Conservation (phyloP, 2,888 invertebrate genomes). For the Actias luna region DNA sequence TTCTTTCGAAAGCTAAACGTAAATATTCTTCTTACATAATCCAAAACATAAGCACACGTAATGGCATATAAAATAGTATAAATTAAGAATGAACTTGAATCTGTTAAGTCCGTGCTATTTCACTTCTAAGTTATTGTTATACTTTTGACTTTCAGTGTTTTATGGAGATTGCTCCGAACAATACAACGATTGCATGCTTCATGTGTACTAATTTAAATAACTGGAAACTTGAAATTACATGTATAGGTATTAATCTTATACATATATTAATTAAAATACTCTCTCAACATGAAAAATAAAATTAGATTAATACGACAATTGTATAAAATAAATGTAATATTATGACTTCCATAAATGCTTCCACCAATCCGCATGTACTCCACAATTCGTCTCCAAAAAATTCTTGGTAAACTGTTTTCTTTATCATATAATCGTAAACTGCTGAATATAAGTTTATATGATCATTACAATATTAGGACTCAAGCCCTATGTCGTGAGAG, state of each 20-base stretch:
- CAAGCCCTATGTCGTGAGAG: too few species aligned
- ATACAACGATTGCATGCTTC: slow-evolving; percentile 20
- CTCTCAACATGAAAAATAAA: too few species aligned
- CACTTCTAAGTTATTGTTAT: slow-evolving; percentile 42
- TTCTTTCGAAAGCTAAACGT: background rate
- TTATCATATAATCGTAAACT: too few species aligned
- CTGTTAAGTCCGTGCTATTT: slow-evolving; percentile 52
- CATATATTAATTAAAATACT: too few species aligned
- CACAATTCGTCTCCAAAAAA: too few species aligned
- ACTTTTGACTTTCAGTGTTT: slow-evolving; percentile 42
- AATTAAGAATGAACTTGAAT: slow-evolving; percentile 55
- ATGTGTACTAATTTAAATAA: slow-evolving; percentile 17
- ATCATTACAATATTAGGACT: too few species aligned
- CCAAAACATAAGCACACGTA: slow-evolving; percentile 1
- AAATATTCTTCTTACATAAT: background rate
- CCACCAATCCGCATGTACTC: too few species aligned
- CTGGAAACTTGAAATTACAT: background rate
- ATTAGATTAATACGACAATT: too few species aligned
- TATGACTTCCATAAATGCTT: too few species aligned
- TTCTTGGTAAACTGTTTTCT: too few species aligned
- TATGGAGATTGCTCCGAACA: slow-evolving; percentile 27
- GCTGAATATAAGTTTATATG: too few species aligned
- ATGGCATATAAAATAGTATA: slow-evolving; percentile 25
- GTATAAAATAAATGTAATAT: too few species aligned
- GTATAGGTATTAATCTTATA: background rate